Evolutionary conservation across 1,140 invertebrate species (phyloP), one percentile per base, ranked within the genome.

Genomic region (Pinna nobilis): DNA sequence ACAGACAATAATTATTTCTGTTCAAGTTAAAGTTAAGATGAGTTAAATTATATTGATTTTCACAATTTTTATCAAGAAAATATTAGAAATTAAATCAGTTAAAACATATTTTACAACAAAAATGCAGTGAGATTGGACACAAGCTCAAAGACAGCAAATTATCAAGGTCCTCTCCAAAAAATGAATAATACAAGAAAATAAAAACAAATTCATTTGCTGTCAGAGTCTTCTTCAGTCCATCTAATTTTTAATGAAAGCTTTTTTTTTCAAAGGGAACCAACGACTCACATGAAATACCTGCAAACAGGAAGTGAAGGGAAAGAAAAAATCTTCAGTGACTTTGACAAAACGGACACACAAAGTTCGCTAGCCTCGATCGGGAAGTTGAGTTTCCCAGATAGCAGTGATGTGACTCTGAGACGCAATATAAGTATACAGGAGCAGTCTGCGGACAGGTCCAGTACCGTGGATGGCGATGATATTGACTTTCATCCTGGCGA

Each of bases 351-450:
- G 47, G 79, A 81, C 37, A 81, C 76, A 18, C 51, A 74, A 7
- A 81, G 79, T 66, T 81, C 79, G 49, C 32, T 74, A 35, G 74
- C 76, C 1, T 81, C 79, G 0, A 73, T 66, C 41, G 76, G 79
- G 35, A 71, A 60, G 65, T 66, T 76, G 33, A 71, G 67, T 64
- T 47, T 60, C n/a, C 68, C 51, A 41, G 63, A 71, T 70, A 71
- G 69, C 50, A 23, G 49, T 6, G 69, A 71, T 23, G 44, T 60
- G 20, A 32, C n/a, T 28, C 47, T 32, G 20, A 39, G 49, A 28
- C 25, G 41, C 25, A 53, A 39, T 37, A 41, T 61, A 32, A 41
- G 44, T 47, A 49, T 51, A 23, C 1, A n/a, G 41, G 37, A 53
- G 44, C 44, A 25, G 55, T 35, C 18, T 2, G 5, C 20, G 30